A percentile compares a stretch with the other conserved stretches of the same genome.
Conservation (phyloP, 1,140 invertebrate genomes). For the Sinonovacula constricta region DNA sequence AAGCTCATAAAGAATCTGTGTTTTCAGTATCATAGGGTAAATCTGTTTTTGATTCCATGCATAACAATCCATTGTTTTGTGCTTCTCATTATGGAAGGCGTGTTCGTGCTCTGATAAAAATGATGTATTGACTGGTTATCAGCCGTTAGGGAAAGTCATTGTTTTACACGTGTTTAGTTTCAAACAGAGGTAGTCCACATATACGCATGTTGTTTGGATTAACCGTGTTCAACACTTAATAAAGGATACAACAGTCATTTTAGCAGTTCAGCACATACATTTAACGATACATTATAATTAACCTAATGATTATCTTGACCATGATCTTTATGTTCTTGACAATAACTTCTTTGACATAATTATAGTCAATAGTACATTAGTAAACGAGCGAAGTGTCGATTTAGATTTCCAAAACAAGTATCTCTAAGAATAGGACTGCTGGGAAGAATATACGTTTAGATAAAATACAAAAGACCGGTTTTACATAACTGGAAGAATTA, state of each 20-base stretch:
- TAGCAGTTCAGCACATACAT: slow-evolving; percentile 37
- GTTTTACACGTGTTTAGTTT: slow-evolving; percentile 53
- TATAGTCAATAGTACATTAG: slow-evolving; percentile 36
- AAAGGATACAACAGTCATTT: background rate
- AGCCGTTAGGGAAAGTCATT: slow-evolving; percentile 49
- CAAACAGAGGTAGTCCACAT: slow-evolving; percentile 57
- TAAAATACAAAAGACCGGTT: slow-evolving; percentile 50
- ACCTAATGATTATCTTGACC: slow-evolving; percentile 23
- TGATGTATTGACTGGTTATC: slow-evolving; percentile 22
- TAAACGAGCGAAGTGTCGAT: slow-evolving; percentile 42
- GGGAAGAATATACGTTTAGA: slow-evolving; percentile 13
- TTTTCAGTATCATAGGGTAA: background rate
- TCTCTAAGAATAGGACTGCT: slow-evolving; percentile 23
- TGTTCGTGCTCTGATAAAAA: slow-evolving; percentile 49
- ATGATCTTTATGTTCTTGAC: slow-evolving; percentile 33
- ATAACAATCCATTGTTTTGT: too few species aligned
- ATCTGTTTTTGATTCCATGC: too few species aligned
- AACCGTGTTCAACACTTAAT: slow-evolving; percentile 21
- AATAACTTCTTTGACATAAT: slow-evolving; percentile 46
- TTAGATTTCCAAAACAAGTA: slow-evolving; percentile 51
- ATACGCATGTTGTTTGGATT: slow-evolving; percentile 53
- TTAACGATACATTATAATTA: slow-evolving; percentile 35
- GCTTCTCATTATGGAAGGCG: too few species aligned
- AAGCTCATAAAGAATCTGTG: slow-evolving; percentile 8
- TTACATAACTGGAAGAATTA: slow-evolving; percentile 37